phyloP scores from a whole-genome alignment of 2,113 vertebrate genomes.

The Myrmophylax atrothorax region DNA sequence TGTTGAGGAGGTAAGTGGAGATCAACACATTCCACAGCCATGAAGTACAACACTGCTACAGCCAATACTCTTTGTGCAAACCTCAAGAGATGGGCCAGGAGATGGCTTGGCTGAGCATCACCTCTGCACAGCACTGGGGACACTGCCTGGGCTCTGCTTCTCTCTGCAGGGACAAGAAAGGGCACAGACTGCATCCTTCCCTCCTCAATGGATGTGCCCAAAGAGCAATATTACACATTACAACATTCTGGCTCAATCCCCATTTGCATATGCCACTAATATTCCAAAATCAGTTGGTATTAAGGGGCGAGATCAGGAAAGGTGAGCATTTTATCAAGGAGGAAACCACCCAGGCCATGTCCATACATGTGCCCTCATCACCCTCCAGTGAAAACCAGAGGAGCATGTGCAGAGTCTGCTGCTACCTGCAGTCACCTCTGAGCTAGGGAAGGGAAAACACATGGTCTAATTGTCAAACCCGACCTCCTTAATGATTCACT shows the following conservation, averaged over 20 bases:
- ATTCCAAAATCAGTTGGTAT: neutral
- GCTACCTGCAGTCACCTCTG: neutral
- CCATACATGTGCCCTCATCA: accelerated
- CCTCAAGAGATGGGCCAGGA: neutral
- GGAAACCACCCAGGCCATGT: neutral
- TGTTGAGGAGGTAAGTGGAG: neutral
- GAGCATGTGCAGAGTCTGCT: neutral
- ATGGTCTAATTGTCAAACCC: neutral
- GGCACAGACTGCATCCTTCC: neutral
- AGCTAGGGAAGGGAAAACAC: neutral
- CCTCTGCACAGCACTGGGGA: neutral
- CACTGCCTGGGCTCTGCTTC: neutral
- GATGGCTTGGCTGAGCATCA: neutral
- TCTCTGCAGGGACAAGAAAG: neutral
- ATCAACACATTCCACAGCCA: neutral
- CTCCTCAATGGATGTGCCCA: neutral
- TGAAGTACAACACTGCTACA: neutral
- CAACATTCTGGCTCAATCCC: neutral
- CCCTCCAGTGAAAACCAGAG: neutral
- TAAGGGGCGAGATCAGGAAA: neutral
- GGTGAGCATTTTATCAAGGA: neutral
- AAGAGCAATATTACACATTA: accelerated
- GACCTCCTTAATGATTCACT: neutral
- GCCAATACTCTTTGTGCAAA: neutral
- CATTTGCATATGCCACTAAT: accelerated